A percentile compares a stretch with the other conserved stretches of the same genome.
These are phyloP conservation scores for Himalopsyche kuldschensis DNA, from an alignment of 2,888 invertebrate species.

Conservation along the genomic window DNA sequence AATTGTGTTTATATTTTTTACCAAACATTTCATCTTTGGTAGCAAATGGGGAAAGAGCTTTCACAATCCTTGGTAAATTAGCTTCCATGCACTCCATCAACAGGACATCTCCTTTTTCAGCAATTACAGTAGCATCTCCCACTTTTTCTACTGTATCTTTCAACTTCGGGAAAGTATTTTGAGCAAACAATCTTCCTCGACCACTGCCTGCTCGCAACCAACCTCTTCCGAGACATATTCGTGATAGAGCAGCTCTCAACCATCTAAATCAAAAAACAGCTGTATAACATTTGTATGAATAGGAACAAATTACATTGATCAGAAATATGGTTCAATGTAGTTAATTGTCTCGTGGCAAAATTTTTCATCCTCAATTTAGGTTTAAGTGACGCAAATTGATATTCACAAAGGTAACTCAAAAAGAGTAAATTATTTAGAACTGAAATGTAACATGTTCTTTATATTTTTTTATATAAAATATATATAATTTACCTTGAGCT, in stretches of 20 bases:
- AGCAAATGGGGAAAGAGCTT: conserved; percentile 53
- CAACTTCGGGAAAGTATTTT: conserved; percentile 53
- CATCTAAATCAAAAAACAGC: conserved; percentile 46
- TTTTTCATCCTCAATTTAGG: neutral
- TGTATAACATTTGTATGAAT: no score
- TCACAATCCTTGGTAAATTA: conserved; percentile 52
- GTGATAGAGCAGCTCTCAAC: conserved; percentile 54
- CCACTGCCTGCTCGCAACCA: conserved; percentile 57
- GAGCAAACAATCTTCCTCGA: conserved; percentile 55
- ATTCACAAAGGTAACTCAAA: neutral
- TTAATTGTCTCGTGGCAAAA: no score
- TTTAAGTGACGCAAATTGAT: neutral
- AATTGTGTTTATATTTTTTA: conserved; percentile 41
- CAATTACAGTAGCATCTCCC: conserved; percentile 21
- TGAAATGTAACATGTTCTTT: neutral
- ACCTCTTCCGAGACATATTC: conserved; percentile 54
- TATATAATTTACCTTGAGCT: conserved; percentile 50
- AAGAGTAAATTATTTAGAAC: neutral
- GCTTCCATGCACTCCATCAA: conserved; percentile 53
- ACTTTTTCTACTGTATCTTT: conserved; percentile 52
- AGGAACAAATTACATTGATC: no score
- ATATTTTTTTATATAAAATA: neutral
- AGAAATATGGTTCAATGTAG: no score
- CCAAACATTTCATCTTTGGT: conserved; percentile 57
- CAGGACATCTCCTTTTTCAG: conserved; percentile 42